A percentile compares a stretch with the other conserved stretches of the same genome.
phyloP scores from a whole-genome alignment of 2,113 vertebrate species.

The Marmota flaviventris region DNA sequence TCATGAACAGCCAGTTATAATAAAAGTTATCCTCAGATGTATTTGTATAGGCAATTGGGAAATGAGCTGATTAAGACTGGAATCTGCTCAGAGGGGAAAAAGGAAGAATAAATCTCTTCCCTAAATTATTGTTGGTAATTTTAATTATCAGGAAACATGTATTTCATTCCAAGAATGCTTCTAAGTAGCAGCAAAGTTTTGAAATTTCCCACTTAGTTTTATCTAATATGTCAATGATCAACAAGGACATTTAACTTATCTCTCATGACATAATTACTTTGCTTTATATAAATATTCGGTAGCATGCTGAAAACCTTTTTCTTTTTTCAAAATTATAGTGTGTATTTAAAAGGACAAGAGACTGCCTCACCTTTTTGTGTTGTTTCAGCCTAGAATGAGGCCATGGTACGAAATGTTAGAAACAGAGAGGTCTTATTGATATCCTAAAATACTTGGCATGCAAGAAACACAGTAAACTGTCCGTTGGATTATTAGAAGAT shows the following conservation, averaged over 20 bases:
- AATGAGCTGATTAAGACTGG: background rate
- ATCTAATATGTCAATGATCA: background rate
- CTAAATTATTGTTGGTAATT: background rate
- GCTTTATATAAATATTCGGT: background rate
- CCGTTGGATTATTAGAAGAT: background rate
- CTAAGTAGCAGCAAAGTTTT: background rate
- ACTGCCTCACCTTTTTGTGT: background rate
- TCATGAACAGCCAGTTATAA: background rate
- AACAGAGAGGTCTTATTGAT: background rate
- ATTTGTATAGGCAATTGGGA: background rate
- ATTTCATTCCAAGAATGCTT: background rate
- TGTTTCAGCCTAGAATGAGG: background rate
- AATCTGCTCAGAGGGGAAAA: background rate
- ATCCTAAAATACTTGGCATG: background rate
- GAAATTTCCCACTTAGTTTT: background rate
- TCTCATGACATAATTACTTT: background rate
- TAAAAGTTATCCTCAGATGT: background rate
- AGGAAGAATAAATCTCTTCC: background rate
- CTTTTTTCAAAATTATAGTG: background rate
- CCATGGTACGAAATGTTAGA: background rate
- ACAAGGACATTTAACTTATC: background rate
- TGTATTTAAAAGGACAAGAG: background rate
- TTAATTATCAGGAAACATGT: background rate
- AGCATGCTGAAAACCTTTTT: background rate
- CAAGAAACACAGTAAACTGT: background rate